phyloP scores from a whole-genome alignment of 2,113 vertebrate species.

The Psittacula cyanocephala region DNA sequence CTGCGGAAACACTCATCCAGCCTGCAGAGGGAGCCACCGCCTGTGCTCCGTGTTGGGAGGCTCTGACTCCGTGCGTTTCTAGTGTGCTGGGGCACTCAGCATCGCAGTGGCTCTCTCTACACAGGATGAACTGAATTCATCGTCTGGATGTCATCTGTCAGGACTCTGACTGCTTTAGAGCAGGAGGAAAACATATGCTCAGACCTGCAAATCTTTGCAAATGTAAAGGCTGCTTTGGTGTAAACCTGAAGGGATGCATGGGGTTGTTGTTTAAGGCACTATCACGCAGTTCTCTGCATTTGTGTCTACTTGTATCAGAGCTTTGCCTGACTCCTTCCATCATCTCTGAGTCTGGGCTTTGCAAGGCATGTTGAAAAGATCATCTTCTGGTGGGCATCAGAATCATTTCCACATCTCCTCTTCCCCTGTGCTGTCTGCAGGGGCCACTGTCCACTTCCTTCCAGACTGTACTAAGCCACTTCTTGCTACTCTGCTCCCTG shows the following conservation, averaged over 20 bases:
- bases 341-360: not conserved
- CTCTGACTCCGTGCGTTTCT: not conserved
- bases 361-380: not conserved
- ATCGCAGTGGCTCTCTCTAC: no score
- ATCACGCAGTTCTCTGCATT: not conserved
- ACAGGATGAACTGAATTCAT: not conserved
- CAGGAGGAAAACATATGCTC: accelerated
- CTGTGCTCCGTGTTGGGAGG: not conserved
- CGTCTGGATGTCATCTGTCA: not conserved
- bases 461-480: not conserved
- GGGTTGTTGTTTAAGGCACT: not conserved
- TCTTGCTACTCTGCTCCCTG: not conserved
- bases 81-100: accelerated
- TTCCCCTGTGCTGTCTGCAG: not conserved
- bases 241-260: not conserved
- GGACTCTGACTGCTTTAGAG: not conserved
- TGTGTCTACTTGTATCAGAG: not conserved
- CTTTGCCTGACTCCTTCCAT: not conserved
- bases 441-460: not conserved
- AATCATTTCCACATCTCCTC: not conserved
- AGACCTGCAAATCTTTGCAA: not conserved
- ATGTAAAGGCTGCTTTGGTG: not conserved
- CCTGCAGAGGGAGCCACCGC: not conserved
- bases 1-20: not conserved
- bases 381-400: not conserved